These are phyloP conservation scores for Cabera pusaria DNA, from an alignment of 2,888 invertebrate species.

Conservation along the genomic window DNA sequence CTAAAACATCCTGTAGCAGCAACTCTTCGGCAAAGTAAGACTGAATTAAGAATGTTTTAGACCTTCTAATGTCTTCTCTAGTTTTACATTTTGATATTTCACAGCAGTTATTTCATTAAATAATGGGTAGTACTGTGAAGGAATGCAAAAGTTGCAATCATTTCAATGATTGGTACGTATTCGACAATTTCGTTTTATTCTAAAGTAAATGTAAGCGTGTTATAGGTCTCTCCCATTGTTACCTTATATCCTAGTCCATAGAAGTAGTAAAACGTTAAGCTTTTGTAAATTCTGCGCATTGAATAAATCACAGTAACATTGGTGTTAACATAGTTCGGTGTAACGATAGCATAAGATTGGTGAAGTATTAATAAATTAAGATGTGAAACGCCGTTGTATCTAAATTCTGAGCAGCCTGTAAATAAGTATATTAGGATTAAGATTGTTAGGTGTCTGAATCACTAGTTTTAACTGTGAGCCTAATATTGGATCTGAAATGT, in stretches of 20 bases:
- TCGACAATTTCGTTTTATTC: conserved; percentile 14
- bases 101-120: too few species aligned
- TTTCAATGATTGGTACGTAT: too few species aligned
- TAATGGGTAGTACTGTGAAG: too few species aligned
- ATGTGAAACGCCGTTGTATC: conserved; percentile 17
- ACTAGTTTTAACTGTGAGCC: conserved; percentile 8
- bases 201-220: conserved; percentile 28
- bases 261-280: conserved; percentile 50
- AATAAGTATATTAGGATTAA: conserved; percentile 43
- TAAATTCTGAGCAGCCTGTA: conserved; percentile 48
- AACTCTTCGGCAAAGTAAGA: too few species aligned
- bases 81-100: too few species aligned
- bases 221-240: conserved; percentile 57
- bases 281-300: conserved; percentile 57
- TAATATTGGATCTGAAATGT: too few species aligned
- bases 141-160: too few species aligned
- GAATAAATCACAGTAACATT: conserved; percentile 20
- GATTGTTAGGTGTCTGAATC: conserved; percentile 6
- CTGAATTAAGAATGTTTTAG: too few species aligned
- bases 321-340: conserved; percentile 43
- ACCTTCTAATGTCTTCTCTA: too few species aligned
- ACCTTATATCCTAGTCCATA: conserved; percentile 75
- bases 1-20: too few species aligned
- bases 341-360: conserved; percentile 39
- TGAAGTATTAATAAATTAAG: conserved; percentile 32